A percentile compares a stretch with the other conserved stretches of the same genome.
Conservation (phyloP, 2,888 invertebrate species). For the Dione juno region DNA sequence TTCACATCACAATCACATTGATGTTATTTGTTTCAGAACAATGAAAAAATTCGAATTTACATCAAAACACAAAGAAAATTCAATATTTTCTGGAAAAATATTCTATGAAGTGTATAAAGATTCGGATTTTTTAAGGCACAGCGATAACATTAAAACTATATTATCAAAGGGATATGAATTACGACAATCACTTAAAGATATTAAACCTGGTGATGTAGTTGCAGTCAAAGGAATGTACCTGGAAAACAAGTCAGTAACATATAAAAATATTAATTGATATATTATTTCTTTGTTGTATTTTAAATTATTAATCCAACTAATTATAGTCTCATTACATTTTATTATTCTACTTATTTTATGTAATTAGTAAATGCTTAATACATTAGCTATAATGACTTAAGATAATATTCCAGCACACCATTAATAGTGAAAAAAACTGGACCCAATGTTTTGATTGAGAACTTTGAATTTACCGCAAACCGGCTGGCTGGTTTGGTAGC, state of each 20-base stretch:
- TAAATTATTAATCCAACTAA: not conserved
- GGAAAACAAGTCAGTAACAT: slow-evolving; percentile 46
- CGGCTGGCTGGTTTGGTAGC: slow-evolving; percentile 60
- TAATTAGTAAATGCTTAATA: not conserved
- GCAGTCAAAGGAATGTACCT: slow-evolving; percentile 49
- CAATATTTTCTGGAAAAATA: slow-evolving; percentile 47
- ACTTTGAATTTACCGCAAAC: slow-evolving; percentile 62
- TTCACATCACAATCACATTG: not conserved
- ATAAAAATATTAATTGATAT: not conserved
- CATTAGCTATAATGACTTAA: not conserved
- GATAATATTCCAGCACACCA: slow-evolving; percentile 54
- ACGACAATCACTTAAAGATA: slow-evolving; percentile 51
- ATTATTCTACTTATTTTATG: no score
- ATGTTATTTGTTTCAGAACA: not conserved
- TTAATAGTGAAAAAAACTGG: slow-evolving; percentile 58
- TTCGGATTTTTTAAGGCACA: slow-evolving; percentile 53
- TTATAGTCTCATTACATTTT: no score
- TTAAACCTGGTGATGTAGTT: slow-evolving; percentile 50
- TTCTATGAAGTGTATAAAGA: slow-evolving; percentile 56
- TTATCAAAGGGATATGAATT: slow-evolving; percentile 55
- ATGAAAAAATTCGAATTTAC: slow-evolving; percentile 53
- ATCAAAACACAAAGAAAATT: slow-evolving; percentile 3
- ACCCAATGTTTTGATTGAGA: slow-evolving; percentile 52
- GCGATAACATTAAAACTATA: slow-evolving; percentile 54
- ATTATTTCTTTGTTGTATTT: not conserved